Conservation (phyloP, 2,113 vertebrate species). For the Collichthys lucidus region DNA sequence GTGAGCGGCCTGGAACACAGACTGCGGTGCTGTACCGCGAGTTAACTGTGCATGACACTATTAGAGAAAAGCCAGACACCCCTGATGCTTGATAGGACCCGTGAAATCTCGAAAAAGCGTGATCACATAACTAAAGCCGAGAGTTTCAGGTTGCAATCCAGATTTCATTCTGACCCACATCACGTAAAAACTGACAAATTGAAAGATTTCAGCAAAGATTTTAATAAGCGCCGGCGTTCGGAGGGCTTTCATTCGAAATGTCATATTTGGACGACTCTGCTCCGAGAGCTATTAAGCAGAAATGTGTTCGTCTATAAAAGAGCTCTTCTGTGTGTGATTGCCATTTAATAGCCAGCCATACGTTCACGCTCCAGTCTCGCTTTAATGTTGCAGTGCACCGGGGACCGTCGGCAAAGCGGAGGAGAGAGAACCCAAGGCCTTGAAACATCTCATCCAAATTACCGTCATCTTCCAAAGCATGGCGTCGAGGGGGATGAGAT, state of each 20-base stretch:
- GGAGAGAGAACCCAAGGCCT: conserved; percentile 50
- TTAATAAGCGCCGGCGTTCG: conserved; percentile 59
- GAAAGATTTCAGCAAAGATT: conserved; percentile 62
- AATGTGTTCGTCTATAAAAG: conserved; percentile 74
- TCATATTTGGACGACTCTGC: conserved; percentile 70
- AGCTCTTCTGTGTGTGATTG: conserved; percentile 74
- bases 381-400: conserved; percentile 60
- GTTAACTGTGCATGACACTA: conserved; percentile 54
- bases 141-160: conserved; percentile 39
- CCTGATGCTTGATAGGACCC: conserved; percentile 6
- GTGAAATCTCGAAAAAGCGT: conserved; percentile 4
- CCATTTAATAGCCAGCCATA: conserved; percentile 74
- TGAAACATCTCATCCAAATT: conserved; percentile 67
- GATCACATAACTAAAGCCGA: conserved; percentile 40
- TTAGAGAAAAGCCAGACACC: conserved; percentile 20
- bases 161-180: conserved; percentile 32
- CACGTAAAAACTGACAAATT: conserved; percentile 58
- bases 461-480: conserved; percentile 62
- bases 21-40: neutral
- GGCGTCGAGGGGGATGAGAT: conserved; percentile 55
- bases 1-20: conserved; percentile 1
- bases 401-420: conserved; percentile 28
- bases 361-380: conserved; percentile 64
- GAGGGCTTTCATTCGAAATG: conserved; percentile 64
- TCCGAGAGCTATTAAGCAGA: conserved; percentile 71